Conservation (phyloP, 2,888 invertebrate species). For the Gonocerus acuteangulatus region DNA sequence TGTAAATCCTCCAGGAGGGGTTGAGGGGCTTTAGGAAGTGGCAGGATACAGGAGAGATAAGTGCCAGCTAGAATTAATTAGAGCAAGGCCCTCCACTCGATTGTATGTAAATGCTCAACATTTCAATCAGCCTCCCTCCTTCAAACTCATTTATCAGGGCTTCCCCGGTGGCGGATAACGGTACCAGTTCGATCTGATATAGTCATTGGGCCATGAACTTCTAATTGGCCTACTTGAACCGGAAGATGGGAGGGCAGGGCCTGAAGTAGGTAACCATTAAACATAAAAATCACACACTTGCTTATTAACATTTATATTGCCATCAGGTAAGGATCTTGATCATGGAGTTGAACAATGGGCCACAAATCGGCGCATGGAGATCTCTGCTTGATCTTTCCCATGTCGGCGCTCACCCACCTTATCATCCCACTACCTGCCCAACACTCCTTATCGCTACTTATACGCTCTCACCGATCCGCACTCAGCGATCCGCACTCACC, state of each 20-base stretch:
- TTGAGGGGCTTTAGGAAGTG: neutral
- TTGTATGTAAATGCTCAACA: slow-evolving; percentile 29
- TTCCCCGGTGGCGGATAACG: slow-evolving; percentile 3
- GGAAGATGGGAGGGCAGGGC: neutral
- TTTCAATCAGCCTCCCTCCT: slow-evolving; percentile 26
- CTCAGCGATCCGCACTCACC: too few species aligned
- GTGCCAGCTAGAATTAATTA: neutral
- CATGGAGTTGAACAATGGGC: too few species aligned
- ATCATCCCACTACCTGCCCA: too few species aligned
- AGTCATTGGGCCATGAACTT: slow-evolving; percentile 13
- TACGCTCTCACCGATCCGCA: too few species aligned
- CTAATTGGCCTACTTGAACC: slow-evolving; percentile 3
- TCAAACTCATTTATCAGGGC: slow-evolving; percentile 11
- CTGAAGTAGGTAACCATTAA: slow-evolving; percentile 1
- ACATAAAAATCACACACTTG: slow-evolving; percentile 11
- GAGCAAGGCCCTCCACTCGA: neutral
- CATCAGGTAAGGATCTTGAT: too few species aligned
- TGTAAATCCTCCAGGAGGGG: neutral
- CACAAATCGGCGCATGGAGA: too few species aligned
- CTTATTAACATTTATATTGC: slow-evolving; percentile 14
- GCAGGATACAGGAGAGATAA: neutral
- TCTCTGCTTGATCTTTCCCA: too few species aligned
- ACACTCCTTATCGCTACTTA: too few species aligned
- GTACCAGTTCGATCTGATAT: neutral
- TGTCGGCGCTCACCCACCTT: too few species aligned